These are phyloP conservation scores for Eufriesea mexicana DNA, from an alignment of 1,140 invertebrate species.

Conservation along the genomic window DNA sequence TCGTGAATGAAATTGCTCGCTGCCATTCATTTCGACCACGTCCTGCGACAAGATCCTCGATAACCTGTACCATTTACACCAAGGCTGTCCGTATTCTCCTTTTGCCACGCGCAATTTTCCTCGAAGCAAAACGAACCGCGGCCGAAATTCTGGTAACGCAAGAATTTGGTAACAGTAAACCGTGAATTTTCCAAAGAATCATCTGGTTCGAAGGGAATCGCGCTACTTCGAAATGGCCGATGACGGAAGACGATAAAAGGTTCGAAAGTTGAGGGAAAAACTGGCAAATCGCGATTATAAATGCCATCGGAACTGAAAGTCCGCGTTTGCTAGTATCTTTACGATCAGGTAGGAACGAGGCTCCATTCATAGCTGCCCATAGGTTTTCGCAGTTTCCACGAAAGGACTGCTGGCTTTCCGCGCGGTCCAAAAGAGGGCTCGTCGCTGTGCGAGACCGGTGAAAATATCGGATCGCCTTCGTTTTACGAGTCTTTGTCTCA, in stretches of 20 bases:
- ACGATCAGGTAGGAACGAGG: slow-evolving; percentile 40
- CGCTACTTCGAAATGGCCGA: too few relatives aligned
- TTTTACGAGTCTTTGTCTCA: slow-evolving; percentile 42
- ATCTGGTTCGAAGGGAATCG: not conserved
- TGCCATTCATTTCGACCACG: slow-evolving; percentile 54
- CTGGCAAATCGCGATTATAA: not conserved
- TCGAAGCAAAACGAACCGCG: not conserved
- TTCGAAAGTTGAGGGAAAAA: not conserved
- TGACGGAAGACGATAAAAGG: too few relatives aligned
- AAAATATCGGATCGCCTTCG: slow-evolving; percentile 57
- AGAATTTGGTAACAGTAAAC: not conserved
- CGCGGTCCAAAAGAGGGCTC: slow-evolving; percentile 46
- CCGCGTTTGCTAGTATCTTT: slow-evolving; percentile 16
- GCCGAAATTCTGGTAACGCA: not conserved
- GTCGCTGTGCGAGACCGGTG: slow-evolving; percentile 8
- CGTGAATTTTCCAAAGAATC: slow-evolving; percentile 59
- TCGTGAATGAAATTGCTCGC: slow-evolving; percentile 76
- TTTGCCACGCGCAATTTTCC: slow-evolving; percentile 20
- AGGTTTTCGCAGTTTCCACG: slow-evolving; percentile 67
- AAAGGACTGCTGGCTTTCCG: slow-evolving; percentile 37
- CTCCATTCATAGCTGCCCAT: slow-evolving; percentile 61
- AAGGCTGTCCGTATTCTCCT: slow-evolving; percentile 71
- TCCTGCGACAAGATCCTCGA: slow-evolving; percentile 68
- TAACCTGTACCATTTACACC: slow-evolving; percentile 75
- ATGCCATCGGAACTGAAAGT: not conserved